Conservation (phyloP, 1,140 invertebrate genomes). For the Philopotamus ludificatus region DNA sequence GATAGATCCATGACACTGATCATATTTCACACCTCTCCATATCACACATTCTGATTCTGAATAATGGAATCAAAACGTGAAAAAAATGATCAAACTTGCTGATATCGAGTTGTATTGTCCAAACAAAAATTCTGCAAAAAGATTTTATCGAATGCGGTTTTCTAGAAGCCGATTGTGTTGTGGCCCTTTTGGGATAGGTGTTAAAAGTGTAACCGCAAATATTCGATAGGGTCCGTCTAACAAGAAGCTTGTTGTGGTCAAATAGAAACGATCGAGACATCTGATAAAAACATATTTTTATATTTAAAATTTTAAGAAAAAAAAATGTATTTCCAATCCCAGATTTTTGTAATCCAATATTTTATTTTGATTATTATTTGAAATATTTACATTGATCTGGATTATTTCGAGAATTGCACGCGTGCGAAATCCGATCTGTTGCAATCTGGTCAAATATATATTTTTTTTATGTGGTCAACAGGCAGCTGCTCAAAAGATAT, state of each 20-base stretch:
- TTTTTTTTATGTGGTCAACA: conserved; percentile 33
- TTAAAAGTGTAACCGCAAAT: conserved; percentile 22
- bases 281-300: neutral
- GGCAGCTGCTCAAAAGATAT: conserved; percentile 30
- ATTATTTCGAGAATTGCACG: conserved; percentile 8
- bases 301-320: too few relatives aligned
- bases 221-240: neutral
- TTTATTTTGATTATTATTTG: neutral
- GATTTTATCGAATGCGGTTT: too few relatives aligned
- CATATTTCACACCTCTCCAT: too few relatives aligned
- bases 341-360: neutral
- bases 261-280: conserved; percentile 5
- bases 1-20: too few relatives aligned
- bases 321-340: too few relatives aligned
- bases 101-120: too few relatives aligned
- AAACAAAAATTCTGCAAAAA: too few relatives aligned
- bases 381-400: neutral
- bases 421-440: conserved; percentile 28
- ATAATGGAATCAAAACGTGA: too few relatives aligned
- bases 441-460: conserved; percentile 37
- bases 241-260: conserved; percentile 2
- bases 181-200: neutral
- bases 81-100: too few relatives aligned
- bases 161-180: too few relatives aligned
- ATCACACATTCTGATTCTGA: too few relatives aligned